phyloP scores from a whole-genome alignment of 2,888 invertebrate genomes.

The Eilema griseolum region DNA sequence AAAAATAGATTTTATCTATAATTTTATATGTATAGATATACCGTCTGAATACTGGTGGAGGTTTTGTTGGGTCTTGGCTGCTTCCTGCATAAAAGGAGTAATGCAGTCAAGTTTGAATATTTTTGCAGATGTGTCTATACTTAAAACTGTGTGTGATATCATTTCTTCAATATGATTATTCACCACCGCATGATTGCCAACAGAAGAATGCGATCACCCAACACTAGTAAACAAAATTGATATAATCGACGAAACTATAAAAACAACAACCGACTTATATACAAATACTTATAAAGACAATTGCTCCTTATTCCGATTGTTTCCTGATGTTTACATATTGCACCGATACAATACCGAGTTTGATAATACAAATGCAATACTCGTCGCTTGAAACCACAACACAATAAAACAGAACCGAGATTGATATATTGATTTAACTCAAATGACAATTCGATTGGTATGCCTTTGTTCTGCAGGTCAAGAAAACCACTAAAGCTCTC shows the following conservation, averaged over 20 bases:
- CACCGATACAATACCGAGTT: conserved; percentile 49
- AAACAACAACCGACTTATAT: conserved; percentile 26
- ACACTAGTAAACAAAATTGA: conserved; percentile 5
- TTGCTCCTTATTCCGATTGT: conserved; percentile 47
- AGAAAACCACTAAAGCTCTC: conserved; percentile 48
- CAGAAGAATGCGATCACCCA: conserved; percentile 7
- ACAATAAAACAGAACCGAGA: conserved; percentile 23
- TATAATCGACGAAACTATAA: conserved; percentile 16
- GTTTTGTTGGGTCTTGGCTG: neutral
- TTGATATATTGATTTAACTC: conserved; percentile 37
- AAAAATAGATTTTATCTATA: too few relatives aligned
- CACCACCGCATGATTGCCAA: neutral
- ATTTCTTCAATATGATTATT: neutral
- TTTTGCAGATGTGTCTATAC: neutral
- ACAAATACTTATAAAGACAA: conserved; percentile 34
- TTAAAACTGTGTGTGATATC: neutral
- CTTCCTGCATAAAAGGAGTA: neutral
- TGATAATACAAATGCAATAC: conserved; percentile 53
- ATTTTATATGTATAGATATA: too few relatives aligned
- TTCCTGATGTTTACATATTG: conserved; percentile 54
- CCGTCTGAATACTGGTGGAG: neutral
- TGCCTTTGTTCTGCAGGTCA: conserved; percentile 41
- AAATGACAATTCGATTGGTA: conserved; percentile 24
- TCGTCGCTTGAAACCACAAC: conserved; percentile 38
- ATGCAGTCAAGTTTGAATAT: neutral